A percentile compares a stretch with the other conserved stretches of the same genome.
These are phyloP conservation scores for Clusia tigrina DNA, from an alignment of 2,888 invertebrate genomes.

Conservation along the genomic window DNA sequence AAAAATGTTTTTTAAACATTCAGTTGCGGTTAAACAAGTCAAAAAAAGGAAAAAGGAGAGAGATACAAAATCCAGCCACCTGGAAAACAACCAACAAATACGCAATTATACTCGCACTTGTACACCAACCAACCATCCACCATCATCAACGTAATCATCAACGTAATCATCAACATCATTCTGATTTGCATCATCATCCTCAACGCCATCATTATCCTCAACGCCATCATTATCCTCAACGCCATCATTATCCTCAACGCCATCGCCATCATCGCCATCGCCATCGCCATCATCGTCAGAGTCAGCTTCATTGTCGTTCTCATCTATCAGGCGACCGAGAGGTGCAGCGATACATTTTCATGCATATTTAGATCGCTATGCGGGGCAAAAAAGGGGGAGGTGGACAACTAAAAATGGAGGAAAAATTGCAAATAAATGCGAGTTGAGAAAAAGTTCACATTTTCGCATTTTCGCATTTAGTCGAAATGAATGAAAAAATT, in stretches of 20 bases:
- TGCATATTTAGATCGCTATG: conserved; percentile 55
- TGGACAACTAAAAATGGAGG: conserved; percentile 9
- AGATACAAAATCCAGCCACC: conserved; percentile 50
- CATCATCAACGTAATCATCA: too few relatives aligned
- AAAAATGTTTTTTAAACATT: conserved; percentile 34
- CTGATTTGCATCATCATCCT: too few relatives aligned
- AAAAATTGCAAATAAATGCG: conserved; percentile 28
- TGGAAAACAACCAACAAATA: conserved; percentile 63
- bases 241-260: too few relatives aligned
- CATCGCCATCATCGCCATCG: too few relatives aligned
- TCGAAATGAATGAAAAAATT: conserved; percentile 1
- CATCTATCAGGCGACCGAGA: conserved; percentile 1
- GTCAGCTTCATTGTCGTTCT: neutral
- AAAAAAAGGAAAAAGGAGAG: conserved; percentile 21
- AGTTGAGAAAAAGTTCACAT: conserved; percentile 46
- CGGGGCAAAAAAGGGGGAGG: neutral
- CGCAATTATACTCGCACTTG: conserved; percentile 44
- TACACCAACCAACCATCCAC: neutral
- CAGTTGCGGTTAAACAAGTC: neutral
- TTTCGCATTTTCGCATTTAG: conserved; percentile 1
- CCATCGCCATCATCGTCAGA: too few relatives aligned
- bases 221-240: too few relatives aligned
- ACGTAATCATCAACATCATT: too few relatives aligned
- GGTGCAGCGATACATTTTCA: conserved; percentile 45
- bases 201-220: too few relatives aligned